phyloP scores from a whole-genome alignment of 2,113 vertebrate species.

The Pelobates fuscus region DNA sequence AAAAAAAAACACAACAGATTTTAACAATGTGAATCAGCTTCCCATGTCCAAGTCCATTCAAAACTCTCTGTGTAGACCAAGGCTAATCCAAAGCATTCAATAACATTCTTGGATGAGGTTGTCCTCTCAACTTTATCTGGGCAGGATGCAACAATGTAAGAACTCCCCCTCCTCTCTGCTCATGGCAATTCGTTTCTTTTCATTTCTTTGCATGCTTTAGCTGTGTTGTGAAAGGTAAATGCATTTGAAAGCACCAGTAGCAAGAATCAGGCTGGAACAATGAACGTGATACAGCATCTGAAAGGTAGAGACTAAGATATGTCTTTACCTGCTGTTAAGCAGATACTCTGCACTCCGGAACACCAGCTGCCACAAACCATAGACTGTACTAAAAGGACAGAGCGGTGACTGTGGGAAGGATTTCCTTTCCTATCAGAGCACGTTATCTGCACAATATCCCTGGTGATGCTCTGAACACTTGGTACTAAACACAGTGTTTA shows the following conservation, averaged over 20 bases:
- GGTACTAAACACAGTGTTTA: no score
- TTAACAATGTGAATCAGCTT: background rate
- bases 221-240: background rate
- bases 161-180: conserved; percentile 30
- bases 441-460: background rate
- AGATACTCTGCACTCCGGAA: conserved; percentile 3
- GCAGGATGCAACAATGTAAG: conserved; percentile 20
- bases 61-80: conserved; percentile 7
- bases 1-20: no score
- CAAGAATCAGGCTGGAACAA: background rate
- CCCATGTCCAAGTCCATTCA: background rate
- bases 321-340: conserved; percentile 2
- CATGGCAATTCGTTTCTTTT: conserved; percentile 8
- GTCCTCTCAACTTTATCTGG: conserved; percentile 36
- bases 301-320: background rate
- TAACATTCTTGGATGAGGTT: conserved; percentile 30
- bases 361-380: background rate
- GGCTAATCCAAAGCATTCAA: background rate
- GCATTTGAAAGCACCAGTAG: conserved; percentile 8
- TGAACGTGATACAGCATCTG: background rate
- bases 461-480: background rate
- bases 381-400: background rate
- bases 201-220: conserved; percentile 23
- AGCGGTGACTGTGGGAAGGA: conserved; percentile 20
- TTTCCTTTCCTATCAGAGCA: background rate